Evolutionary conservation across 2,888 invertebrate species (phyloP).

Genomic region (Drosophila putrida): DNA sequence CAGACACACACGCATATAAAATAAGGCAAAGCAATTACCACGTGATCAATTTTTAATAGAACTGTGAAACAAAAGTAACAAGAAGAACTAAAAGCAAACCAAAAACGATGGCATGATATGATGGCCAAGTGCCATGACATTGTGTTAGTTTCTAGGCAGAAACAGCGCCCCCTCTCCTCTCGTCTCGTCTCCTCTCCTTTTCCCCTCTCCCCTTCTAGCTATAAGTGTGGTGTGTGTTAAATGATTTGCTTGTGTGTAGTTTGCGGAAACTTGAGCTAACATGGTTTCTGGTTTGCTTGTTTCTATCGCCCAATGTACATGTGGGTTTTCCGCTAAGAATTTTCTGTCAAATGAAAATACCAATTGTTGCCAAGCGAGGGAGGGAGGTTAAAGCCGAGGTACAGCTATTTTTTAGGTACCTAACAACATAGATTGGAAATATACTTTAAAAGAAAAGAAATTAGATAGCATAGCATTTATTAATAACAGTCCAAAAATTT

Average conservation of each 20-base stretch:
- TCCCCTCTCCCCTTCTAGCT: not conserved
- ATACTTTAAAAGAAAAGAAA: not conserved
- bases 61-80: conserved; percentile 28
- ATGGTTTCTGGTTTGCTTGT: conserved; percentile 26
- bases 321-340: conserved; percentile 69
- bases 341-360: conserved; percentile 48
- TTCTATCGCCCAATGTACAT: conserved; percentile 47
- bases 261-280: conserved; percentile 56
- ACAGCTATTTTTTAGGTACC: not conserved
- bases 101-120: conserved; percentile 30
- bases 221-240: conserved; percentile 8
- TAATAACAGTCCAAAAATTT: not conserved
- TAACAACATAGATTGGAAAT: too few relatives aligned
- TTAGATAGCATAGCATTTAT: not conserved
- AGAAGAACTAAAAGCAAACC: not conserved
- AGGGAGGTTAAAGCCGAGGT: not conserved
- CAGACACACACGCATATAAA: not conserved
- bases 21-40: conserved; percentile 55
- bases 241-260: conserved; percentile 18
- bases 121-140: conserved; percentile 29
- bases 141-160: conserved; percentile 7
- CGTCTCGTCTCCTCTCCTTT: too few relatives aligned
- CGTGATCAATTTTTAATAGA: conserved; percentile 65
- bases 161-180: not conserved
- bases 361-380: conserved; percentile 46